Evolutionary conservation across 2,113 vertebrate genomes (phyloP).

Genomic region (Tylochromis polylepis): DNA sequence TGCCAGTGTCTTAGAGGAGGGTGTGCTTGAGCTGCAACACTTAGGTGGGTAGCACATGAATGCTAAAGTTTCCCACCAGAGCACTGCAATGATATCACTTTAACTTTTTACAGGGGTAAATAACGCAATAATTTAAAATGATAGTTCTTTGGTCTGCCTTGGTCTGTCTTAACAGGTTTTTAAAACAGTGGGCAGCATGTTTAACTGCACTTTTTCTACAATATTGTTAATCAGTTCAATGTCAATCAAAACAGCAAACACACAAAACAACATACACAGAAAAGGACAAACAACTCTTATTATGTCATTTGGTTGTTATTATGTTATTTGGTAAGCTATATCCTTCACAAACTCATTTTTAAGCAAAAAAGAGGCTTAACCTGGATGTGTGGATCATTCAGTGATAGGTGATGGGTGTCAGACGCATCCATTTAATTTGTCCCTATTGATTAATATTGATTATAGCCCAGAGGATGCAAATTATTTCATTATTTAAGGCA

Average conservation of each 20-base stretch:
- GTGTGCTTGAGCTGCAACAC: not conserved
- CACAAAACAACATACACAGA: not conserved
- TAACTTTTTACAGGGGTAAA: not conserved
- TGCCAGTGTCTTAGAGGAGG: not conserved
- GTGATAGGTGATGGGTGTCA: fast-evolving
- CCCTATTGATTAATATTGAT: slow-evolving; percentile 10
- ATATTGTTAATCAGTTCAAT: not conserved
- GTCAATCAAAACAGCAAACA: not conserved
- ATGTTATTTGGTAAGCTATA: not conserved
- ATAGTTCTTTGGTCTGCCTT: fast-evolving
- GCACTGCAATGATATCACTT: not conserved
- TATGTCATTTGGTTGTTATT: not conserved
- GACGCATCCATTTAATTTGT: not conserved
- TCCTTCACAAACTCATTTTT: not conserved
- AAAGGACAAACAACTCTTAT: not conserved
- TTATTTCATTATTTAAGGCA: not conserved
- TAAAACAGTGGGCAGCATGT: not conserved
- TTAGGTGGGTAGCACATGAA: not conserved
- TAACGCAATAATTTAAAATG: not conserved
- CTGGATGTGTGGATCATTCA: too few relatives aligned
- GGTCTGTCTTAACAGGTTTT: not conserved
- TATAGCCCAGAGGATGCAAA: not conserved
- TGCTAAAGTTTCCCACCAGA: not conserved
- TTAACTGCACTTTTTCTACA: fast-evolving
- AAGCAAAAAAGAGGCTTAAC: too few relatives aligned